Percentiles rank a stretch among this genome's conserved stretches.
Evolutionary conservation across 2,113 vertebrate species (phyloP).

Genomic region (Brachypodius melanocephalos): DNA sequence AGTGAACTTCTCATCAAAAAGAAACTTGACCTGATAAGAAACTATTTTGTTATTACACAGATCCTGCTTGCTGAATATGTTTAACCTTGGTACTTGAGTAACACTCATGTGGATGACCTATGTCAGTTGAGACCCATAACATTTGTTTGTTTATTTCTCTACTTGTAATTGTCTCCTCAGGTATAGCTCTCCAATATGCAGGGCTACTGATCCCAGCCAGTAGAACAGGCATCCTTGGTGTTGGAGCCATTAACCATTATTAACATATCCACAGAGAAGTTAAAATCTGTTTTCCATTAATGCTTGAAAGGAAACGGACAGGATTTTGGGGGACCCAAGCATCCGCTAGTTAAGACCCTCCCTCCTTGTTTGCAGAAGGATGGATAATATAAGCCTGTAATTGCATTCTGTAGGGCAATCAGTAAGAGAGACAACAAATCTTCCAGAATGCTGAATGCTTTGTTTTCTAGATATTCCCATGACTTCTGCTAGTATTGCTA

Average conservation of each 20-base stretch:
- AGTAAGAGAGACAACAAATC: neutral
- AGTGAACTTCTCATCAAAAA: neutral
- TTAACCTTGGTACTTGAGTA: neutral
- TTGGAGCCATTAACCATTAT: neutral
- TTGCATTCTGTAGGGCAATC: neutral
- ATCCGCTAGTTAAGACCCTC: neutral
- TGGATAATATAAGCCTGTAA: neutral
- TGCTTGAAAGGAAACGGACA: neutral
- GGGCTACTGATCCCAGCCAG: neutral
- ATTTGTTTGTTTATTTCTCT: neutral
- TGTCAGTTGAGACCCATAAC: neutral
- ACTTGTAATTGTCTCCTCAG: neutral
- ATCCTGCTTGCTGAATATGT: neutral
- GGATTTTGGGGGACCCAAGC: neutral
- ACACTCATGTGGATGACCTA: fast-evolving
- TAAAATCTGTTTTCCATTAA: neutral
- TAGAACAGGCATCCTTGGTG: neutral
- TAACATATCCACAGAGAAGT: neutral
- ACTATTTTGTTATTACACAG: neutral
- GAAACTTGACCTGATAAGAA: neutral
- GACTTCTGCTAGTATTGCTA: neutral
- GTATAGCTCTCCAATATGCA: neutral
- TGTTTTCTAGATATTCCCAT: neutral
- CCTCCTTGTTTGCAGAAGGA: neutral
- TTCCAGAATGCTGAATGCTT: neutral